Percentiles rank a stretch among this genome's conserved stretches.
phyloP scores from a whole-genome alignment of 2,888 invertebrate species.

The Odontocolon sp. region DNA sequence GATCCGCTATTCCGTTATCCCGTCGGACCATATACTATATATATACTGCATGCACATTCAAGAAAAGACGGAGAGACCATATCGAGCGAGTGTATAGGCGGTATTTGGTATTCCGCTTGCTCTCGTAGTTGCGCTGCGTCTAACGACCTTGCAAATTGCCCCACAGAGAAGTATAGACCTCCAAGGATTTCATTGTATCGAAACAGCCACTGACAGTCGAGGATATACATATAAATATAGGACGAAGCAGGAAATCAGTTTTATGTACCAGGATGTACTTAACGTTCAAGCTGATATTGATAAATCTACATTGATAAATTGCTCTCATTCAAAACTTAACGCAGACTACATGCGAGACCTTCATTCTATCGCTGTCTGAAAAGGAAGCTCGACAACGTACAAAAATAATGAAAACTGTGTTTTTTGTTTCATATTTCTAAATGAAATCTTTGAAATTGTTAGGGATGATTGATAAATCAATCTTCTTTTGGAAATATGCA shows the following conservation, averaged over 20 bases:
- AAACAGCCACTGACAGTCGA: not conserved
- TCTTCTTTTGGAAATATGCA: too few species aligned
- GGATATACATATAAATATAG: not conserved
- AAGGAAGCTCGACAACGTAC: too few species aligned
- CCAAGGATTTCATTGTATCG: constrained; percentile 26
- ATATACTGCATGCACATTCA: not conserved
- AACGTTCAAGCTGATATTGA: too few species aligned
- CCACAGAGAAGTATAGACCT: not conserved
- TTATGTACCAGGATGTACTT: constrained; percentile 7
- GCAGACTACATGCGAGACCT: too few species aligned
- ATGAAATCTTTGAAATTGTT: too few species aligned
- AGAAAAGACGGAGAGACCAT: constrained; percentile 15
- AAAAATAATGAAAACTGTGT: too few species aligned
- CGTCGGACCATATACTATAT: constrained; percentile 2
- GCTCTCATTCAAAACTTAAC: too few species aligned
- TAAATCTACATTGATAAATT: too few species aligned
- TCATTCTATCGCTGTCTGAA: too few species aligned
- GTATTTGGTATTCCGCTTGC: constrained; percentile 18
- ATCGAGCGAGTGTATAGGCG: not conserved
- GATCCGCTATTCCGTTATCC: constrained; percentile 68
- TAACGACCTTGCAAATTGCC: constrained; percentile 42
- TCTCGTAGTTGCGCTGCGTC: constrained; percentile 17
- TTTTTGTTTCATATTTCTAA: too few species aligned
- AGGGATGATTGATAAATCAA: too few species aligned
- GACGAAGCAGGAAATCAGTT: not conserved